phyloP scores from a whole-genome alignment of 2,113 vertebrate genomes.

The Galbula dea region DNA sequence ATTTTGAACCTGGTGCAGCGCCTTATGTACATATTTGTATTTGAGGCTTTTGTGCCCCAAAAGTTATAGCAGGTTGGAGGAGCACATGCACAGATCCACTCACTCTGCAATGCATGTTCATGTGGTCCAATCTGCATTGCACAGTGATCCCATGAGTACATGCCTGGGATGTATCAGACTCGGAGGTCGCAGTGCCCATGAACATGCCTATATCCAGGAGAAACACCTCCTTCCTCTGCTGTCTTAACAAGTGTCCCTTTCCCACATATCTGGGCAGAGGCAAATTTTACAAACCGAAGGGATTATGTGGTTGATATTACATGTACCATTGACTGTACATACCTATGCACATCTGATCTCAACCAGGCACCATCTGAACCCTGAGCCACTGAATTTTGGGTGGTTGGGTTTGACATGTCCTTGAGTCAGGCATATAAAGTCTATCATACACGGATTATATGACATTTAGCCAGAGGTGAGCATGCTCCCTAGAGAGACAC shows the following conservation, averaged over 20 bases:
- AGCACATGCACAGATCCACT: not conserved
- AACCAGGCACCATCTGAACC: not conserved
- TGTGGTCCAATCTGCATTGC: accelerated
- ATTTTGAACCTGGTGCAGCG: not conserved
- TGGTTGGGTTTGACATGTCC: not conserved
- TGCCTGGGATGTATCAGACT: not conserved
- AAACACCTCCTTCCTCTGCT: not conserved
- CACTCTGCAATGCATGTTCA: accelerated
- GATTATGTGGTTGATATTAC: not conserved
- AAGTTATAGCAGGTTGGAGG: not conserved
- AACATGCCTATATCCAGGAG: not conserved
- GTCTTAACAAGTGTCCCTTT: not conserved
- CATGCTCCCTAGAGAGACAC: not conserved
- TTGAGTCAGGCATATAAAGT: not conserved
- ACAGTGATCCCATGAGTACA: accelerated
- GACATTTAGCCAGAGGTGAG: not conserved
- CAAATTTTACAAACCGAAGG: not conserved
- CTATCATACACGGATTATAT: not conserved
- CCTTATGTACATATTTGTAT: accelerated
- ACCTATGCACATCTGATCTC: not conserved
- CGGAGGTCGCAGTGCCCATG: accelerated
- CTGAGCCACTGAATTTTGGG: not conserved
- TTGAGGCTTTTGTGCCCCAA: not conserved
- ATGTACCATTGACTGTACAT: accelerated
- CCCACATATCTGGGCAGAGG: not conserved